Conservation (phyloP, 2,797 vertebrate species). For the Remorina albescens region DNA sequence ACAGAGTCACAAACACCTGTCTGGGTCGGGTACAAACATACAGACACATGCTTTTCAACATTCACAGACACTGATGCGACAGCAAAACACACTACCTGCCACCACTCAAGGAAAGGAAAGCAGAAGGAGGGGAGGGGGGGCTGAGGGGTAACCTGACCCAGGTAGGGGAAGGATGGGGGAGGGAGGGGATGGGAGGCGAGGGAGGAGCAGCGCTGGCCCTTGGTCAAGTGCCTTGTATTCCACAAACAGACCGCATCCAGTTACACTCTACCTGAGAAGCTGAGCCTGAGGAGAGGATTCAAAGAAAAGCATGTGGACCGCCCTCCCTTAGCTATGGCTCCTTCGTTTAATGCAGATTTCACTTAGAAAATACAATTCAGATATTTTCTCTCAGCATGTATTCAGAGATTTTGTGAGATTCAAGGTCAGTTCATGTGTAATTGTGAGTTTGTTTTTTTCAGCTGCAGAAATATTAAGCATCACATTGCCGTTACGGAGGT, state of each 20-base stretch:
- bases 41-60: slow-evolving; percentile 66
- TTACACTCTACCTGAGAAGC: slow-evolving; percentile 88
- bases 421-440: slow-evolving; percentile 36
- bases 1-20: slow-evolving; percentile 70
- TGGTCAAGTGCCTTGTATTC: slow-evolving; percentile 96
- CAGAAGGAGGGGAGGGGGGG: slow-evolving; percentile 72
- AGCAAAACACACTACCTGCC: slow-evolving; percentile 67
- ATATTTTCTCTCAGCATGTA: slow-evolving; percentile 32
- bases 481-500: slow-evolving; percentile 8
- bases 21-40: slow-evolving; percentile 55
- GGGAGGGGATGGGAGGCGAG: slow-evolving; percentile 89
- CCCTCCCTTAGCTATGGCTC: slow-evolving; percentile 77
- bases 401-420: slow-evolving; percentile 37
- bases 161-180: slow-evolving; percentile 89
- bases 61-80: slow-evolving; percentile 41
- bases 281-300: slow-evolving; percentile 84
- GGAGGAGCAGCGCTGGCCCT: slow-evolving; percentile 92
- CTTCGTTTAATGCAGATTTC: slow-evolving; percentile 64
- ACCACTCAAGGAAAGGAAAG: slow-evolving; percentile 55
- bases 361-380: slow-evolving; percentile 53
- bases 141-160: slow-evolving; percentile 87
- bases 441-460: slow-evolving; percentile 11
- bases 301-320: slow-evolving; percentile 82
- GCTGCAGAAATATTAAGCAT: slow-evolving; percentile 47
- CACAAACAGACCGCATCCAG: slow-evolving; percentile 89